These are phyloP conservation scores for Bellardia pandia DNA, from an alignment of 2,888 invertebrate genomes.

Conservation along the genomic window DNA sequence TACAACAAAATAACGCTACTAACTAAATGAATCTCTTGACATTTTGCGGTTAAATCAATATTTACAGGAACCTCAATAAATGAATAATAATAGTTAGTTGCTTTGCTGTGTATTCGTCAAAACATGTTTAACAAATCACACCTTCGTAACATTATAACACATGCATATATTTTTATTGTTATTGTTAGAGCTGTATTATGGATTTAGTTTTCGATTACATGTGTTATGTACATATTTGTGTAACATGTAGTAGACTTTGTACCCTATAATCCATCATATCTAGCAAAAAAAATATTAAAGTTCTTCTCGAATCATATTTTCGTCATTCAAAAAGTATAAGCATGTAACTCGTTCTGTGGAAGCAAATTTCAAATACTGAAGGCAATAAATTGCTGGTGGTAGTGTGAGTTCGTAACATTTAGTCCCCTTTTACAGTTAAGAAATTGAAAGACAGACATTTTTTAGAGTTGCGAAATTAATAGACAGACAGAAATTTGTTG, in stretches of 20 bases:
- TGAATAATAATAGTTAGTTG: background rate
- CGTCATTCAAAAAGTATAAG: too few relatives aligned
- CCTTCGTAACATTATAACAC: slow-evolving; percentile 42
- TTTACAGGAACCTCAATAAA: slow-evolving; percentile 32
- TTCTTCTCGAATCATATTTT: too few relatives aligned
- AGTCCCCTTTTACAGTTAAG: too few relatives aligned
- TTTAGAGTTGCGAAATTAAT: too few relatives aligned
- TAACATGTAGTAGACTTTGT: background rate
- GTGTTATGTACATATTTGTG: background rate
- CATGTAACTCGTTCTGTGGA: too few relatives aligned
- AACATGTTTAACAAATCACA: slow-evolving; percentile 52
- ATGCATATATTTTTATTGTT: slow-evolving; percentile 11
- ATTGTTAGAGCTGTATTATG: slow-evolving; percentile 19
- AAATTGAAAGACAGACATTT: too few relatives aligned
- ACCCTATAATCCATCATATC: background rate
- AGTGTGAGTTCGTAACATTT: too few relatives aligned
- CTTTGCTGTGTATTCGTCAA: background rate
- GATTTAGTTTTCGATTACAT: slow-evolving; percentile 28
- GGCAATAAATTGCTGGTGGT: too few relatives aligned
- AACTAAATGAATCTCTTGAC: slow-evolving; percentile 24
- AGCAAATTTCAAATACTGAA: too few relatives aligned
- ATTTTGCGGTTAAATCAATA: slow-evolving; percentile 56
- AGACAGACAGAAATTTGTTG: too few relatives aligned
- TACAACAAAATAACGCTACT: background rate
- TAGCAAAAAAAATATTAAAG: too few relatives aligned